A percentile compares a stretch with the other conserved stretches of the same genome.
phyloP scores from a whole-genome alignment of 2,888 invertebrate genomes.

The Chrysolina haemoptera region DNA sequence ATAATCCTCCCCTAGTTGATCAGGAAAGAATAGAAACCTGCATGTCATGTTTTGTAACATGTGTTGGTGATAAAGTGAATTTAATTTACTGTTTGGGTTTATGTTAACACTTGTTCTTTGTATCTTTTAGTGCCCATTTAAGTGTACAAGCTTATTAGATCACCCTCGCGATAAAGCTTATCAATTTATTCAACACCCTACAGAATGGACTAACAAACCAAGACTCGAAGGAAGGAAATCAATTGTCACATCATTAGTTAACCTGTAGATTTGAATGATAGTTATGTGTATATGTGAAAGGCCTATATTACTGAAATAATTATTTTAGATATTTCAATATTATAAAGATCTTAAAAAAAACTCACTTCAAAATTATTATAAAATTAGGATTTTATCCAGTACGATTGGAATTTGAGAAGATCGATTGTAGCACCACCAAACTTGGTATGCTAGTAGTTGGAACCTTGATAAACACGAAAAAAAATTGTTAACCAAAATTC shows the following conservation, averaged over 20 bases:
- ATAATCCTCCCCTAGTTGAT: slow-evolving; percentile 61
- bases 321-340: too few species aligned
- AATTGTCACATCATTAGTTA: neutral
- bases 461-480: too few species aligned
- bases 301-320: too few species aligned
- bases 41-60: slow-evolving; percentile 64
- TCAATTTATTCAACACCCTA: slow-evolving; percentile 32
- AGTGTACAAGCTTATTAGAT: slow-evolving; percentile 50
- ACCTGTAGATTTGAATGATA: neutral
- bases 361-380: too few species aligned
- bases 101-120: slow-evolving; percentile 53
- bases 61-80: slow-evolving; percentile 60
- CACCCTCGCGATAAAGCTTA: slow-evolving; percentile 43
- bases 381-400: too few species aligned
- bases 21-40: slow-evolving; percentile 58
- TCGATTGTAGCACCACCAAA: too few species aligned
- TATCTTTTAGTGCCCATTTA: slow-evolving; percentile 51
- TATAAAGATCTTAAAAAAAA: too few species aligned
- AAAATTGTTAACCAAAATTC: too few species aligned
- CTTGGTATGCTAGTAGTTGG: too few species aligned
- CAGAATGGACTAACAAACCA: neutral
- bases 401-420: too few species aligned
- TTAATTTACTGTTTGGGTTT: slow-evolving; percentile 54
- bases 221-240: neutral
- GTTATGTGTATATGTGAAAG: neutral